Evolutionary conservation across 2,113 vertebrate species (phyloP), one percentile per base, ranked within the genome.

Genomic region (Vidua chalybeata): DNA sequence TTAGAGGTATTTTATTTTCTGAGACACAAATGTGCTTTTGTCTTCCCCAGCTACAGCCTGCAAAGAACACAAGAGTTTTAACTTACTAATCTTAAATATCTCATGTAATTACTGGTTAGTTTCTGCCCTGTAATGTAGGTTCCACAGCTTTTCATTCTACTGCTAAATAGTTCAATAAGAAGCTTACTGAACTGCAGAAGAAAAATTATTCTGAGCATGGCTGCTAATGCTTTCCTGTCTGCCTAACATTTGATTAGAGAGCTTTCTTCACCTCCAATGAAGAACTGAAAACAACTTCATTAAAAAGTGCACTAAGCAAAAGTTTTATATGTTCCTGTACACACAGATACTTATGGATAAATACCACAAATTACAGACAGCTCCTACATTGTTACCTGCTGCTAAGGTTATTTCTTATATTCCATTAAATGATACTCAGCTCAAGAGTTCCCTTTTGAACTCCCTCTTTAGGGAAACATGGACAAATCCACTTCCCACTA

Each of bases 151-250:
- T 93, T 84, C 54, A 21, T 95, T 91, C 68, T 63, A 49, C n/a
- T 66, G 59, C 45, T 87, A 46, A 87, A 55, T 37, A 81, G 72
- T 77, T 80, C 74, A 67, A 22, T 92, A 95, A 96, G 95, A 73
- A 89, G 95, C 89, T 97, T 97, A 96, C n/a, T 39, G 54, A 88
- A 63, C 66, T 91, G 56, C 11, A 86, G 64, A 93, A 90, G 68
- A 88, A 94, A 90, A 90, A 84, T 73, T 59, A 90, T 77, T 84
- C 64, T 61, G 49, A 94, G 84, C 33, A 49, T 39, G 39, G 71
- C 43, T 83, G 76, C 76, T 91, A 95, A 95, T 94, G 54, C 76
- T 56, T 94, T 89, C 51, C 71, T 77, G 61, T 28, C 81, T 91
- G 67, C 31, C 27, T 75, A 27, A 68, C 41, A 37, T 68, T 52